These are phyloP conservation scores for Petrocephalus sullivani DNA, from an alignment of 2,797 vertebrate genomes.

Conservation along the genomic window DNA sequence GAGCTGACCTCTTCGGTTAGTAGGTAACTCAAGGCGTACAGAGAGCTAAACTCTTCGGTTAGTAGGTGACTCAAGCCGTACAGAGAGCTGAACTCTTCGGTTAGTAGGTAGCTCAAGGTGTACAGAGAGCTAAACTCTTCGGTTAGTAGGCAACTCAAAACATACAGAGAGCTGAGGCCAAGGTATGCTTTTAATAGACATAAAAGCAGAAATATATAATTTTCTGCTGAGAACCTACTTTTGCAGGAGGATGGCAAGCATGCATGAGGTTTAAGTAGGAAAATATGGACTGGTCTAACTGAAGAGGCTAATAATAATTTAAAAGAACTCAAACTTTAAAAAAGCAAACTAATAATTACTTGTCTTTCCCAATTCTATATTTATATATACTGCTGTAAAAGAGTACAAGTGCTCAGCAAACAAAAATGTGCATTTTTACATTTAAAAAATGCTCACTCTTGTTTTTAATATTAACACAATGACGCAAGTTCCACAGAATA, in stretches of 20 bases:
- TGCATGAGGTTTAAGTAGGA: neutral
- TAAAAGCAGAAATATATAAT: neutral
- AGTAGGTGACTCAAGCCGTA: neutral
- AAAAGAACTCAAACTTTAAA: neutral
- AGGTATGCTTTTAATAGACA: neutral
- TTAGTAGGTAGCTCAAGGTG: no score
- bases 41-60: neutral
- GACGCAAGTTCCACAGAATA: neutral
- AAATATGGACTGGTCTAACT: neutral
- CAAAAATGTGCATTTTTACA: neutral
- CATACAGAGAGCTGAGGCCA: neutral
- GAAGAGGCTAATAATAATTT: neutral
- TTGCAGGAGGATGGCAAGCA: neutral
- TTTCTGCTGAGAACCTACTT: neutral
- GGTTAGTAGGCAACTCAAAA: neutral
- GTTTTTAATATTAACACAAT: neutral
- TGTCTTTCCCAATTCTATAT: neutral
- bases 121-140: neutral
- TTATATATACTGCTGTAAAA: neutral
- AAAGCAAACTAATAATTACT: constrained; percentile 4
- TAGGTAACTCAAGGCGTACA: neutral
- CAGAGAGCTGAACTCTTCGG: neutral
- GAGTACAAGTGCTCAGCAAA: neutral
- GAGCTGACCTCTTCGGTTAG: neutral
- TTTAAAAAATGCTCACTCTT: neutral